Base-by-base conservation (phyloP, 2,888 invertebrate genomes). In the Agriopis aurantiaria region DNA sequence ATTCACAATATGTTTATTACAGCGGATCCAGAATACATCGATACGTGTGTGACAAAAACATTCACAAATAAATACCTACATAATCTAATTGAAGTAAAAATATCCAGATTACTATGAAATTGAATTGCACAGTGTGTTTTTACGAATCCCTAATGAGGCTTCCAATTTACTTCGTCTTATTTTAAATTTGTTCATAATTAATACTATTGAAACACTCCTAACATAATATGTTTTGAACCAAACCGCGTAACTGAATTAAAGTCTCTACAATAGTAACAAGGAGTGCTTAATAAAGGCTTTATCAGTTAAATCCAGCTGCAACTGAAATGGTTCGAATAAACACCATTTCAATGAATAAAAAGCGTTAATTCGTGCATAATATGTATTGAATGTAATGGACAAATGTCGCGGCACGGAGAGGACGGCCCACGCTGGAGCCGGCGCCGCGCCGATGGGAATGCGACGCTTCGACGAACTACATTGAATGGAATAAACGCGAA, bases 401-500 rank as follows among this genome's bases (percentile, higher is more conserved):
- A 7, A 53, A 53, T n/a, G 51, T 8, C 17, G 51, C 23, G 17
- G 5, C 9, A 43, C 8, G 3, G 33, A 33, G 33, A 1, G 33
- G 33, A 33, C 33, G 33, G 33, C 3, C 23, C 33, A 33, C 33
- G 3, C 33, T 9, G 52, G 14, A 17, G 40, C n/a, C 11, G 12
- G 23, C 45, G 41, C 41, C 40, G 23, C 45, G 41, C 41, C 40
- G 52, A 43, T 45, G 45, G 43, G n/a, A 11, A 23, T 43, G 57
- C 49, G 58, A 11, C 58, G 58, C 59, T 11, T 51, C 58, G 43
- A 1, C 8, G 40, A 9, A 60, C 8, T 53, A 55, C 60, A 66
- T 66, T 56, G 67, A 41, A 49, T 61, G 49, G 55, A 67, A 67
- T 61, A 61, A 67, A 23, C 48, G 67, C 56, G 23, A 12, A 43